A percentile compares a stretch with the other conserved stretches of the same genome.
Conservation (phyloP, 2,113 vertebrate species). For the Brevimyrus niger region DNA sequence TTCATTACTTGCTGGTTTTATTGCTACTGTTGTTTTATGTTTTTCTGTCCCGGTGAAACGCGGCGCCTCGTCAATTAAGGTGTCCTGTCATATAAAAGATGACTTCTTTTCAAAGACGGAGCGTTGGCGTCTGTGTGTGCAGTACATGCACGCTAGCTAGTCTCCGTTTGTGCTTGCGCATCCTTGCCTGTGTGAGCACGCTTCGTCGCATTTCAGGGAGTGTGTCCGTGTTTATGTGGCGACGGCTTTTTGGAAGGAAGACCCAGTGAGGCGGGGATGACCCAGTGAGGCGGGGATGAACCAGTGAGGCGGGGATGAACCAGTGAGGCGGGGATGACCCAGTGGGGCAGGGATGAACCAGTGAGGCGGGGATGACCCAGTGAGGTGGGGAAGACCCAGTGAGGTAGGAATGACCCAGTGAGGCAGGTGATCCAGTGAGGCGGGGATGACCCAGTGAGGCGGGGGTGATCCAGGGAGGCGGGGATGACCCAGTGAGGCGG, state of each 20-base stretch:
- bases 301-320: neutral
- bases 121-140: constrained; percentile 16
- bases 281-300: neutral
- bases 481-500: neutral
- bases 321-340: neutral
- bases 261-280: neutral
- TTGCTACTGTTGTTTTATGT: constrained; percentile 45
- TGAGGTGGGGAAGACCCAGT: neutral
- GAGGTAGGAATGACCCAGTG: neutral
- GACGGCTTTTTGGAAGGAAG: neutral
- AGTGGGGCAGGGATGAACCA: neutral
- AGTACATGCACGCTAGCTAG: constrained; percentile 1
- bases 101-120: constrained; percentile 33
- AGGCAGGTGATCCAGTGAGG: neutral
- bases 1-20: constrained; percentile 43
- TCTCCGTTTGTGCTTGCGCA: neutral
- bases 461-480: neutral
- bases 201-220: neutral
- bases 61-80: constrained; percentile 44
- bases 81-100: constrained; percentile 33
- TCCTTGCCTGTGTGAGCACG: neutral
- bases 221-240: neutral
- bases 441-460: neutral
- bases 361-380: neutral
- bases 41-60: constrained; percentile 33